phyloP scores from a whole-genome alignment of 23 tunicate genomes.

The Phallusia fumigata region DNA sequence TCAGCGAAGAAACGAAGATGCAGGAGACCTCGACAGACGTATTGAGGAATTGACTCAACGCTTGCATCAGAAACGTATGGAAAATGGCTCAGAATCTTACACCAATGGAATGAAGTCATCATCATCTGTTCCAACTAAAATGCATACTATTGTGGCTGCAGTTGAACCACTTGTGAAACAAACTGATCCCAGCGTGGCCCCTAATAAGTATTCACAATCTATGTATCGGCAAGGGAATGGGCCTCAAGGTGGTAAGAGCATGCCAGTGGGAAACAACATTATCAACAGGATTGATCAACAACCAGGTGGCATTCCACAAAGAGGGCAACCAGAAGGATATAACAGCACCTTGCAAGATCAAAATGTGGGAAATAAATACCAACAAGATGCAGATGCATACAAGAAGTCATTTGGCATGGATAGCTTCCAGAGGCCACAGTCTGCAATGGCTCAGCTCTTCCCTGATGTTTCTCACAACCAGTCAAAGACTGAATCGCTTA shows the following conservation, averaged over 20 bases:
- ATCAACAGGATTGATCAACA: constrained; percentile 32
- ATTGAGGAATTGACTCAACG: constrained; percentile 80
- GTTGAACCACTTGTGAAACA: constrained; percentile 78
- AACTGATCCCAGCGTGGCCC: constrained; percentile 42
- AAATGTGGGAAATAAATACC: not conserved
- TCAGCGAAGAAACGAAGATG: constrained; percentile 79
- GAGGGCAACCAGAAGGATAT: constrained; percentile 66
- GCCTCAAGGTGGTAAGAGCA: not conserved
- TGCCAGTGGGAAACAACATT: not conserved
- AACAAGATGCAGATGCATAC: constrained; percentile 6
- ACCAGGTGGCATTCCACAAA: constrained; percentile 5
- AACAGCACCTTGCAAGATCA: not conserved
- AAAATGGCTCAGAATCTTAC: not conserved
- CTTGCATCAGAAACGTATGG: constrained; percentile 53
- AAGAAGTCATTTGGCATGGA: constrained; percentile 16
- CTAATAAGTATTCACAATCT: not conserved
- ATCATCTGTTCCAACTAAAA: constrained; percentile 37
- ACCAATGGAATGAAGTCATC: constrained; percentile 5
- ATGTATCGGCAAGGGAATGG: not conserved
- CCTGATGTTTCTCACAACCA: constrained; percentile 14
- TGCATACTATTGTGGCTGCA: constrained; percentile 91
- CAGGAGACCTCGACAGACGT: constrained; percentile 73
- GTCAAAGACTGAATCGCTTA: constrained; percentile 41
- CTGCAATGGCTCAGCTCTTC: constrained; percentile 75
- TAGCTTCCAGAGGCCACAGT: constrained; percentile 44